phyloP scores from a whole-genome alignment of 1,140 invertebrate species.

The Aplysia californica region DNA sequence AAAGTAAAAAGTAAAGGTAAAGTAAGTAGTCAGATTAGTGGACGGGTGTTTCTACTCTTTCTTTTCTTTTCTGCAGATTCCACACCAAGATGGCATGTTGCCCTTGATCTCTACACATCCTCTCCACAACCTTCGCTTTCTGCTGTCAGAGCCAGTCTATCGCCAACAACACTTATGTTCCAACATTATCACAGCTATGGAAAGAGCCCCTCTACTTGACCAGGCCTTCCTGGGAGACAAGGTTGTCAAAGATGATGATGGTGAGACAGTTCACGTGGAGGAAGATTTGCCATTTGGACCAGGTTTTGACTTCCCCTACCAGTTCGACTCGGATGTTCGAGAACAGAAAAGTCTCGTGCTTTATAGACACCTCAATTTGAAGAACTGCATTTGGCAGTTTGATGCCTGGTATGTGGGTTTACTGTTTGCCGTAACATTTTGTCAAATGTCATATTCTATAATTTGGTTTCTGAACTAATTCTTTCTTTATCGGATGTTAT shows the following conservation, averaged over 20 bases:
- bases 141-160: slow-evolving; percentile 68
- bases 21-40: no score
- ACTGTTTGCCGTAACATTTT: no score
- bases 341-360: slow-evolving; percentile 62
- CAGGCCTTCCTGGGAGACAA: slow-evolving; percentile 58
- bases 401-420: slow-evolving; percentile 60
- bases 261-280: background rate
- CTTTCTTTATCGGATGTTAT: no score
- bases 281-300: slow-evolving; percentile 29
- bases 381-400: slow-evolving; percentile 69
- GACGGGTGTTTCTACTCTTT: no score
- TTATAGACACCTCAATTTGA: slow-evolving; percentile 69
- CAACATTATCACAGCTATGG: slow-evolving; percentile 64
- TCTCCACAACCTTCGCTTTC: slow-evolving; percentile 66
- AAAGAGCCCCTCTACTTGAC: slow-evolving; percentile 41
- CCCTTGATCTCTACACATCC: slow-evolving; percentile 70
- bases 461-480: no score
- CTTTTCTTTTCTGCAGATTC: no score
- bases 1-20: no score
- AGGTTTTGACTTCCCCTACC: slow-evolving; percentile 54
- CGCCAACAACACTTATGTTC: slow-evolving; percentile 70
- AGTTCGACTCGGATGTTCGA: slow-evolving; percentile 61
- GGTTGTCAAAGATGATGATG: slow-evolving; percentile 1
- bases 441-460: no score
- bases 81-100: slow-evolving; percentile 70